Evolutionary conservation across 2,888 invertebrate species (phyloP), one percentile per base, ranked within the genome.

Genomic region (Melitaea athalia): DNA sequence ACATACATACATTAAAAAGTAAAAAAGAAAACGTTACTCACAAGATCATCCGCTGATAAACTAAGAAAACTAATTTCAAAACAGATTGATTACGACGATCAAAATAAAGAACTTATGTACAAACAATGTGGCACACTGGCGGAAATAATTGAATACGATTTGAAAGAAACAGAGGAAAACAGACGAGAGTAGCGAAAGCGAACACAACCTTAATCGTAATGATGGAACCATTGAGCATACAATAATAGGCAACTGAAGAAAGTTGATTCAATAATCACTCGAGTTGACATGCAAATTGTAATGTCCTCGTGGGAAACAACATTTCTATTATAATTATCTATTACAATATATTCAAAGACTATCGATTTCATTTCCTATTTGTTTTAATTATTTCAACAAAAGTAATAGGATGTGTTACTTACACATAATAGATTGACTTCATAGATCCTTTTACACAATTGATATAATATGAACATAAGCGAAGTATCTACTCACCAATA

Each of bases 81-180:
- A 24, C 15, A 71, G 71, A 71, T 66, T 52, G 60, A 61, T 61
- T 55, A 47, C 55, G 33, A 63, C 49, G 55, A 69, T 71, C 63
- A 63, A 57, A 59, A 33, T 43, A 82, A 83, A 82, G 81, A 84
- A 79, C 76, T 74, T 81, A 84, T 78, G 79, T 82, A 79, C 78
- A 78, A 79, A 76, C 83, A 83, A 78, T 83, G 81, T 81, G 73
- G 72, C 71, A 81, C 79, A 81, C 79, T 89, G 76, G 87, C 90
- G 88, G 85, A 87, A 85, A 90, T 88, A 90, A 90, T 83, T 78
- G 84, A 76, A 81, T 77, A 76, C 59, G 33, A 70, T 60, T 69
- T 42, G 59, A 57, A 68, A 62, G 64, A 70, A 69, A 47, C 53
- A 68, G 59, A 66, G 62, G 42, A 66, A 67, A 66, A 65, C 70